Base-by-base conservation (phyloP, 2,797 vertebrate species). In the Falco rusticolus region DNA sequence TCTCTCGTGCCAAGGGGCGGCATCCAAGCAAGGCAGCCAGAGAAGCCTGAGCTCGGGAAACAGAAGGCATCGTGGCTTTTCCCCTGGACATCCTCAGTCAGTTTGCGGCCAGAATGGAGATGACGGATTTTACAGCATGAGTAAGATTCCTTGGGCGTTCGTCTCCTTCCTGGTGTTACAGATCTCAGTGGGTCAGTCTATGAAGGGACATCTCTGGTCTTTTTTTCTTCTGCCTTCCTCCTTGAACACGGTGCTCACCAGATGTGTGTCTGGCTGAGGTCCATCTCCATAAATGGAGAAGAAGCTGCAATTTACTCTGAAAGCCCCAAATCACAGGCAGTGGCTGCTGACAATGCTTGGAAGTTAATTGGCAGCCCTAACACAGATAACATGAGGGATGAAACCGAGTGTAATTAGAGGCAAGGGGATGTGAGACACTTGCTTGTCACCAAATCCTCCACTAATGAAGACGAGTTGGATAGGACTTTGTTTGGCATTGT, bases 71-170 rank as follows among this genome's bases (percentile, higher is more conserved):
- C 94, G 93, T 43, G 97, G 87, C 4, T 97, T 98, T 85, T 98
- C 98, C 70, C 84, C 98, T 3, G 97, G 98, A 5, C 97, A 94
- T 84, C 98, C 98, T 18, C 99, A 99, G 87, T 98, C 98, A 6
- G 95, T 96, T 1, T 97, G 98, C 4, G 88, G 98, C 96, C 98
- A 98, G 9, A 98, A 98, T 7, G 97, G 98, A n/a, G 98, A 98
- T 0, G 97, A 98, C 1, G 94, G 90, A 72, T 96, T 96, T 68
- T 96, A 95, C 37, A 68, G 45, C 72, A 66, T 80, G 77, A 97
- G 99, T 99, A 98, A 97, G 98, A 87, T 43, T 68, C 39, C 50
- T 17, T 26, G 60, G 28, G 57, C 4, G 9, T 90, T 89, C 33
- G 12, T n/a, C 57, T 70, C 53, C 41, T 51, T 41, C 63, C 83